These are phyloP conservation scores for Enteromius argenteus DNA, from an alignment of 2,797 vertebrate species.

Conservation along the genomic window DNA sequence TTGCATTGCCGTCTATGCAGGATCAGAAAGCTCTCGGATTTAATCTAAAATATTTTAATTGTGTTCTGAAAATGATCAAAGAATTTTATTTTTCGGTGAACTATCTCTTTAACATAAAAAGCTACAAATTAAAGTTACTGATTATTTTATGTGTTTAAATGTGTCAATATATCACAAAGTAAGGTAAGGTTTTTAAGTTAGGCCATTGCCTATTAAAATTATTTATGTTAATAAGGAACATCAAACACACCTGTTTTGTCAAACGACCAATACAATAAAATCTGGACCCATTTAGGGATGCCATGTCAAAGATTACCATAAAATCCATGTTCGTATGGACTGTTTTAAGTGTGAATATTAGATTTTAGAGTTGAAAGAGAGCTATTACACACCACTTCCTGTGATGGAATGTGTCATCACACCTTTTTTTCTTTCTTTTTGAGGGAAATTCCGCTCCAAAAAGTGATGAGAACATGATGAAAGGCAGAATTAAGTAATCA, in stretches of 20 bases:
- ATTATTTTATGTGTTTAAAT: background rate
- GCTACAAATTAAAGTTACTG: background rate
- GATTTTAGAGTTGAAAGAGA: slow-evolving; percentile 34
- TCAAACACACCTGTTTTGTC: background rate
- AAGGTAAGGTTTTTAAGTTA: background rate
- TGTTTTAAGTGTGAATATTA: slow-evolving; percentile 41
- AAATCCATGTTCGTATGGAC: slow-evolving; percentile 6
- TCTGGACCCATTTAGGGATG: background rate
- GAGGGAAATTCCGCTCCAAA: slow-evolving; percentile 60
- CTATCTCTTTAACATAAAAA: background rate
- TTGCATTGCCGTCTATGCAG: too few species aligned
- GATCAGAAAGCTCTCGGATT: too few species aligned
- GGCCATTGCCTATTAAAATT: background rate
- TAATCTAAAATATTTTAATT: background rate
- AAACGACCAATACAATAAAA: background rate
- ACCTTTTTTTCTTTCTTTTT: slow-evolving; percentile 48
- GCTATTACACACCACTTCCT: slow-evolving; percentile 48
- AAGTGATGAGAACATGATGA: slow-evolving; percentile 62
- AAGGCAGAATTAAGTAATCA: slow-evolving; percentile 76
- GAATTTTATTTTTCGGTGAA: background rate
- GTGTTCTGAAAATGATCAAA: background rate
- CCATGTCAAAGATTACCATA: background rate
- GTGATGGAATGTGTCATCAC: slow-evolving; percentile 55
- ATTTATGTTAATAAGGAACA: background rate
- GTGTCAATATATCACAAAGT: background rate